These are phyloP conservation scores for Poecile atricapillus DNA, from an alignment of 2,113 vertebrate species.

Conservation along the genomic window DNA sequence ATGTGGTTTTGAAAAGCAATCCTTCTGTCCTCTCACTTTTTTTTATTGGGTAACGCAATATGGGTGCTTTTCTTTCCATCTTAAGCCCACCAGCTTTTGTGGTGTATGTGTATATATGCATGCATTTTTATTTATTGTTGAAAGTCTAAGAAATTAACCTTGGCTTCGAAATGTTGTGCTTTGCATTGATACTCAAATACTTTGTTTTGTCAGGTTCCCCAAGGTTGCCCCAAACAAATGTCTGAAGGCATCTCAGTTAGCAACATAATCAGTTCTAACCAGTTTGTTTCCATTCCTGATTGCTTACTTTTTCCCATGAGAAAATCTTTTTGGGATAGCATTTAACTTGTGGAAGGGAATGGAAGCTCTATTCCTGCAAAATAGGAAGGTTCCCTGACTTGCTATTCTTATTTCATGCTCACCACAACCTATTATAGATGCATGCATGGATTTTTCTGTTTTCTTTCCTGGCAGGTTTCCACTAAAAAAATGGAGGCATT, in stretches of 20 bases:
- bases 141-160: background rate
- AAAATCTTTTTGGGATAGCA: background rate
- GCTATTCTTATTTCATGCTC: background rate
- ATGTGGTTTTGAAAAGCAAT: background rate
- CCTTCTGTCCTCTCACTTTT: background rate
- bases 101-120: background rate
- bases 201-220: background rate
- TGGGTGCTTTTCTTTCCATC: background rate
- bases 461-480: background rate
- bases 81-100: background rate
- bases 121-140: background rate
- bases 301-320: constrained; percentile 35
- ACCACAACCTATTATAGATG: background rate
- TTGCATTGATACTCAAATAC: background rate
- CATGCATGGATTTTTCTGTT: background rate
- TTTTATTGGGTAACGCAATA: background rate
- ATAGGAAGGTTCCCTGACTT: background rate
- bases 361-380: background rate
- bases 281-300: background rate
- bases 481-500: constrained; percentile 39
- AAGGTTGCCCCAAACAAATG: background rate
- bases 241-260: background rate
- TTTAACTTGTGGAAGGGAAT: background rate
- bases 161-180: background rate
- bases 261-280: background rate